Percentiles rank a stretch among this genome's conserved stretches.
Evolutionary conservation across 1,140 invertebrate species (phyloP).

Genomic region (Phocides pigmalion): DNA sequence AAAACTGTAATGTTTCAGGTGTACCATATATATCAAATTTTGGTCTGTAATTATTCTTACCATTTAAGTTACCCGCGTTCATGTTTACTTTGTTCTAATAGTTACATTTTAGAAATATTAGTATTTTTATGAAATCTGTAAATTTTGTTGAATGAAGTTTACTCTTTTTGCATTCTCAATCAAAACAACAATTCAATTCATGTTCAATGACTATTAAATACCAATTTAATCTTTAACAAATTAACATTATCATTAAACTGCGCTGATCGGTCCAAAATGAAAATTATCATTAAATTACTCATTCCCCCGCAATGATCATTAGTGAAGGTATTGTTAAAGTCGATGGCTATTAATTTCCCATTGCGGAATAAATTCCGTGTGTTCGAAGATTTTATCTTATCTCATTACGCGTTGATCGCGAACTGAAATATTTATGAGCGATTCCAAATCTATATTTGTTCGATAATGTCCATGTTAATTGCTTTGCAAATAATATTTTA

Average conservation of each 20-base stretch:
- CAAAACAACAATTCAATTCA: not conserved
- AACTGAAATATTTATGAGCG: slow-evolving; percentile 29
- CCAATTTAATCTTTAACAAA: slow-evolving; percentile 50
- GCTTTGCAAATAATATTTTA: slow-evolving; percentile 12
- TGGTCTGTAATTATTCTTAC: too few relatives aligned
- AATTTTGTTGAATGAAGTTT: too few relatives aligned
- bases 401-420: slow-evolving; percentile 29
- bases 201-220: slow-evolving; percentile 17
- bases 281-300: slow-evolving; percentile 33
- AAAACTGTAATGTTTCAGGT: too few relatives aligned
- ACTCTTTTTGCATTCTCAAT: too few relatives aligned
- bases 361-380: slow-evolving; percentile 42
- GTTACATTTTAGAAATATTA: too few relatives aligned
- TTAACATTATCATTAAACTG: slow-evolving; percentile 57
- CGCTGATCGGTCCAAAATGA: slow-evolving; percentile 48
- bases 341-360: slow-evolving; percentile 63
- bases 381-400: slow-evolving; percentile 35
- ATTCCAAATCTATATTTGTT: slow-evolving; percentile 29
- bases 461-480: slow-evolving; percentile 12
- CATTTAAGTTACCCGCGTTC: too few relatives aligned
- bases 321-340: slow-evolving; percentile 61
- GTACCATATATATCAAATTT: too few relatives aligned
- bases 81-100: too few relatives aligned
- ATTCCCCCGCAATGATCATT: slow-evolving; percentile 58
- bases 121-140: too few relatives aligned